phyloP scores from a whole-genome alignment of 2,888 invertebrate genomes.

The Nycteola revayana region DNA sequence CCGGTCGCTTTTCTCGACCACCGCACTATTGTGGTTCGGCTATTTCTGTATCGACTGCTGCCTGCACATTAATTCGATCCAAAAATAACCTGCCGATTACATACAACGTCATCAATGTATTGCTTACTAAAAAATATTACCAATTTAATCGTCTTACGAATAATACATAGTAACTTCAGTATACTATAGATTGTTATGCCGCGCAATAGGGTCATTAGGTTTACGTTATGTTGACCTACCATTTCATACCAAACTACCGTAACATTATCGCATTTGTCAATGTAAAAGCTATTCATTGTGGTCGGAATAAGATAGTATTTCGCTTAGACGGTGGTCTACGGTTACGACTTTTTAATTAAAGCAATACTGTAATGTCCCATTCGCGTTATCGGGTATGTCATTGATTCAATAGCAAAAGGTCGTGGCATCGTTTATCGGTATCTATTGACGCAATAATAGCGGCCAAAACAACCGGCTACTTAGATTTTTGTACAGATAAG shows the following conservation, averaged over 20 bases:
- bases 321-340: no score
- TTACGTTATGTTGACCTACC: slow-evolving; percentile 16
- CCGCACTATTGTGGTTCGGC: not conserved
- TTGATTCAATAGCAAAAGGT: slow-evolving; percentile 34
- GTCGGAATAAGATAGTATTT: no score
- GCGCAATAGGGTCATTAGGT: slow-evolving; percentile 13
- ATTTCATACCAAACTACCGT: no score
- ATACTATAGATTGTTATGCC: slow-evolving; percentile 6
- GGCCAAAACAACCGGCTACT: slow-evolving; percentile 4
- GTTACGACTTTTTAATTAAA: no score
- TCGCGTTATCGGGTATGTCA: slow-evolving; percentile 24
- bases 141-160: not conserved
- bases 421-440: slow-evolving; percentile 21
- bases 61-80: slow-evolving; percentile 5
- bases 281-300: no score
- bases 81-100: slow-evolving; percentile 5
- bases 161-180: not conserved
- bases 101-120: not conserved
- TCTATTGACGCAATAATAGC: slow-evolving; percentile 21
- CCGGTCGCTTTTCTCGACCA: not conserved
- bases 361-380: slow-evolving; percentile 6
- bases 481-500: no score
- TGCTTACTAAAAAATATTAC: slow-evolving; percentile 1
- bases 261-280: no score
- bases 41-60: slow-evolving; percentile 4